Percentiles rank a stretch among this genome's conserved stretches.
Evolutionary conservation across 2,113 vertebrate species (phyloP).

Genomic region (Psammodynastes pulverulentus): DNA sequence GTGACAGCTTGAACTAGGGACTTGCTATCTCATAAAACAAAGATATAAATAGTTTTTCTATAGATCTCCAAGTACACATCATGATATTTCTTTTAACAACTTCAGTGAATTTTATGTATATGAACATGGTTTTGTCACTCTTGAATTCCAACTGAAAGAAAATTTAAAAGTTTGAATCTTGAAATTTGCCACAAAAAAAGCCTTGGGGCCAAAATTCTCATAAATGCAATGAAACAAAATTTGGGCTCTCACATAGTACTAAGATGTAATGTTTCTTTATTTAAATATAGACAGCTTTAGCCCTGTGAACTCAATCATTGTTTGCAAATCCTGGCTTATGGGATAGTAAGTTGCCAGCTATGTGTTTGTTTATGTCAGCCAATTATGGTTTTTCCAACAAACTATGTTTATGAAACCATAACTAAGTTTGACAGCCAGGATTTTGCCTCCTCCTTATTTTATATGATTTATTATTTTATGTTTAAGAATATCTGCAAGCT

Average conservation of each 20-base stretch:
- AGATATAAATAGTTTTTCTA: slow-evolving; percentile 16
- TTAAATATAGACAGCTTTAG: background rate
- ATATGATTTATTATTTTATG: background rate
- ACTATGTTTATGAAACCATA: background rate
- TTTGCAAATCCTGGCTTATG: background rate
- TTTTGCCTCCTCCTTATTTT: background rate
- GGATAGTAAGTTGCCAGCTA: background rate
- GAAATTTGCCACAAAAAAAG: background rate
- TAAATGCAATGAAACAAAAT: background rate
- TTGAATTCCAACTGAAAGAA: background rate
- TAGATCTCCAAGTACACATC: background rate
- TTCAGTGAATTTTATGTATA: background rate
- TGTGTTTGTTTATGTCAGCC: background rate
- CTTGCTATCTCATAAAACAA: slow-evolving; percentile 21
- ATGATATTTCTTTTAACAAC: background rate
- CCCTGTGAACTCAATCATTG: background rate
- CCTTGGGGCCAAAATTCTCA: background rate
- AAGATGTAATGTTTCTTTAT: background rate
- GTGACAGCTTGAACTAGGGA: slow-evolving; percentile 24
- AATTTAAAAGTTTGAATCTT: too few species aligned
- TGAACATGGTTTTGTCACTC: background rate
- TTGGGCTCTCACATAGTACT: background rate
- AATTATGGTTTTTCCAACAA: background rate
- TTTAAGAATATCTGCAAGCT: background rate
- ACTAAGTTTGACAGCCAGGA: background rate